A percentile compares a stretch with the other conserved stretches of the same genome.
Evolutionary conservation across 2,113 vertebrate species (phyloP).

Genomic region (Podarcis cretensis): DNA sequence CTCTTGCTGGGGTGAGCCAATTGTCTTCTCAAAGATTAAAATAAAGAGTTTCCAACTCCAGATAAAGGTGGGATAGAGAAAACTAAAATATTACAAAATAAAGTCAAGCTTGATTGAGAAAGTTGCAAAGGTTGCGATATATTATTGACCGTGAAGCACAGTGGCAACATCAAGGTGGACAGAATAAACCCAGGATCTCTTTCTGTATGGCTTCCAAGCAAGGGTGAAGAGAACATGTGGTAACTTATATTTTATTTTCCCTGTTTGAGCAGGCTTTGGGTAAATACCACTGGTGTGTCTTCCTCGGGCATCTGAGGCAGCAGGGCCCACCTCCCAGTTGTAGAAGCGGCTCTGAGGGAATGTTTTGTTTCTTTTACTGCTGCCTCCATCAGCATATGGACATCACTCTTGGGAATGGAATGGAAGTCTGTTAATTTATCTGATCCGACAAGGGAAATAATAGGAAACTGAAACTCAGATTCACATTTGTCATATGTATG

Average conservation of each 20-base stretch:
- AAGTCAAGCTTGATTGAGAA: slow-evolving; percentile 24
- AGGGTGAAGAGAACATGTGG: slow-evolving; percentile 39
- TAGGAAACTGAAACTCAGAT: slow-evolving; percentile 59
- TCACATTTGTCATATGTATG: slow-evolving; percentile 57
- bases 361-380: slow-evolving; percentile 50
- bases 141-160: slow-evolving; percentile 8
- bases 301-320: too few relatives aligned
- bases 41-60: slow-evolving; percentile 15
- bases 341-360: too few relatives aligned
- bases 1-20: slow-evolving; percentile 32
- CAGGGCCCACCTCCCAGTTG: too few relatives aligned
- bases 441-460: slow-evolving; percentile 71
- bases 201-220: slow-evolving; percentile 27
- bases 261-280: slow-evolving; percentile 46
- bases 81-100: slow-evolving; percentile 23
- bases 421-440: slow-evolving; percentile 71
- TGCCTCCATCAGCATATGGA: slow-evolving; percentile 53
- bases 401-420: slow-evolving; percentile 70
- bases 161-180: slow-evolving; percentile 40
- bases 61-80: neutral
- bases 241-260: slow-evolving; percentile 31
- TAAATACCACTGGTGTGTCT: too few relatives aligned
- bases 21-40: slow-evolving; percentile 48
- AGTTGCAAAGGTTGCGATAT: slow-evolving; percentile 42
- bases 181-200: slow-evolving; percentile 26